These are phyloP conservation scores for Phaonia tiefii DNA, from an alignment of 2,888 invertebrate genomes.

Conservation along the genomic window DNA sequence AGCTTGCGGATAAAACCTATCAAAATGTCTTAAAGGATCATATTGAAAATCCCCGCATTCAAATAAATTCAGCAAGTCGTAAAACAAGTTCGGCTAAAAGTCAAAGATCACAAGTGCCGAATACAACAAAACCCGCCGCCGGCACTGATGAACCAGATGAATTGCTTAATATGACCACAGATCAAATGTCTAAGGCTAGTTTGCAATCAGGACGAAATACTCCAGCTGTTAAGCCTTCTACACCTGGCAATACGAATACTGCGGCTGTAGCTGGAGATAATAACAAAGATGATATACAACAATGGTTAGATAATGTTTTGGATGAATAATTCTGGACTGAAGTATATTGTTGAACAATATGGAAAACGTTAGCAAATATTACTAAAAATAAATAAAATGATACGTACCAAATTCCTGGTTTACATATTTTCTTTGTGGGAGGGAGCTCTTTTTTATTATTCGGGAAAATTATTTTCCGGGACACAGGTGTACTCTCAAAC, in stretches of 20 bases:
- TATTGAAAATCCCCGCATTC: conserved; percentile 69
- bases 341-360: no score
- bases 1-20: conserved; percentile 74
- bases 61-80: conserved; percentile 65
- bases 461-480: no score
- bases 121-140: background rate
- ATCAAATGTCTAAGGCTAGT: conserved; percentile 66
- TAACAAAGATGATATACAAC: conserved; percentile 77
- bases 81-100: conserved; percentile 67
- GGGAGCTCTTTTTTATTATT: no score
- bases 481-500: no score
- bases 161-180: conserved; percentile 73
- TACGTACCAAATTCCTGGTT: no score
- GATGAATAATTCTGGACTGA: conserved; percentile 76
- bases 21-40: conserved; percentile 73
- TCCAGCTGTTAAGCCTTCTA: conserved; percentile 48
- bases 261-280: conserved; percentile 54
- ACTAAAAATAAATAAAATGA: no score
- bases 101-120: conserved; percentile 41
- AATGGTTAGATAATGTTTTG: conserved; percentile 79
- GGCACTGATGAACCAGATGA: conserved; percentile 76
- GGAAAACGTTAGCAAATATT: no score
- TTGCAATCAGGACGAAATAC: conserved; percentile 46
- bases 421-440: no score
- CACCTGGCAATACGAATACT: conserved; percentile 44